phyloP scores from a whole-genome alignment of 2,797 vertebrate species.

The Pseudochirops cupreus region DNA sequence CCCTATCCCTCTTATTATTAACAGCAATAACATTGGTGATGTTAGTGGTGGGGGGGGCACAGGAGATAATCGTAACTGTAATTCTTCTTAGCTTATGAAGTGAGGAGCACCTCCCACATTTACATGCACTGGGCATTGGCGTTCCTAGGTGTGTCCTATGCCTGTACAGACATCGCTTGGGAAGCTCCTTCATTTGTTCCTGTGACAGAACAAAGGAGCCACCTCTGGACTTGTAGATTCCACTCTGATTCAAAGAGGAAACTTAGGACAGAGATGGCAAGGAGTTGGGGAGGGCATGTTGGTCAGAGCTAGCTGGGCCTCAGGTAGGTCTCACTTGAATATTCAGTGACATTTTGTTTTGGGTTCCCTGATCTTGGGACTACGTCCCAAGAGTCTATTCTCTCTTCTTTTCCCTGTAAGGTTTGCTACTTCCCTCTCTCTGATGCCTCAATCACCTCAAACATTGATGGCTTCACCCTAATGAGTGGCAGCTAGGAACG shows the following conservation, averaged over 20 bases:
- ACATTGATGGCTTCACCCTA: background rate
- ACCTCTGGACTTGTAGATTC: background rate
- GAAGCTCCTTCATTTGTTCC: background rate
- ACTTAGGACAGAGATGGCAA: background rate
- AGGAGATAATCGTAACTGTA: background rate
- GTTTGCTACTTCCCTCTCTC: background rate
- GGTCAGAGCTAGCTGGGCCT: background rate
- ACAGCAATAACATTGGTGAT: background rate
- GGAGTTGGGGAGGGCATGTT: background rate
- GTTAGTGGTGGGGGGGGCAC: background rate
- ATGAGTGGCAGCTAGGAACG: conserved; percentile 66
- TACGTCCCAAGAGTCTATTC: background rate
- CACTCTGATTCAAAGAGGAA: background rate
- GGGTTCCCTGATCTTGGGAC: background rate
- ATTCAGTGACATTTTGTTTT: background rate
- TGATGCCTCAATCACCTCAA: background rate
- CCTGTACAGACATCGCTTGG: background rate
- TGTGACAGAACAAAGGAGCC: background rate
- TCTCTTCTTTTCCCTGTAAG: background rate
- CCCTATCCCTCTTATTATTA: background rate
- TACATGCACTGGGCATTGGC: background rate
- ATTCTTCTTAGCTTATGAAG: background rate
- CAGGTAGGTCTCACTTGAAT: background rate
- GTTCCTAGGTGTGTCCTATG: background rate
- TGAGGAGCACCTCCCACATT: background rate